These are phyloP conservation scores for Odontamblyopus rebecca DNA, from an alignment of 2,797 vertebrate species.

Conservation along the genomic window DNA sequence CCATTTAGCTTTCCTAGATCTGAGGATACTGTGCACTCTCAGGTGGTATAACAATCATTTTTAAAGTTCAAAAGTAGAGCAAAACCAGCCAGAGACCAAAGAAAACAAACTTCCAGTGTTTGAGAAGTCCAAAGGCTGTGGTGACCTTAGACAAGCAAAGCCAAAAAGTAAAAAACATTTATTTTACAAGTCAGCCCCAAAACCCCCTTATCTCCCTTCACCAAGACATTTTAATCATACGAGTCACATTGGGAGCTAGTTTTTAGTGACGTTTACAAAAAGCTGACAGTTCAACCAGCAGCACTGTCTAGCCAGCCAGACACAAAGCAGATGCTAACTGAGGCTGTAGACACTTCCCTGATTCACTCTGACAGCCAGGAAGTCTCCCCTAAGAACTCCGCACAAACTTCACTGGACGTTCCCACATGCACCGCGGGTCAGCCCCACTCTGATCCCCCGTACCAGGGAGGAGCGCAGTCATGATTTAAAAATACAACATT, in stretches of 20 bases:
- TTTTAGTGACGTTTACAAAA: slow-evolving; percentile 2
- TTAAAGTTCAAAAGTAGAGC: background rate
- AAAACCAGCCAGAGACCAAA: background rate
- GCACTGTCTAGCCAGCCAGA: slow-evolving; percentile 39
- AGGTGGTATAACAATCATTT: too few relatives aligned
- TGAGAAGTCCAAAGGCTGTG: background rate
- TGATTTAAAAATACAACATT: slow-evolving; percentile 22
- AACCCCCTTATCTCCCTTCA: background rate
- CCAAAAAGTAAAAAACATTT: background rate
- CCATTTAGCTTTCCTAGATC: too few relatives aligned
- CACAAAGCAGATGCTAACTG: slow-evolving; percentile 55
- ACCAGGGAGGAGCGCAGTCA: slow-evolving; percentile 25
- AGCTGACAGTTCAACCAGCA: slow-evolving; percentile 36
- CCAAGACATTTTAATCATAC: background rate
- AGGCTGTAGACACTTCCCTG: slow-evolving; percentile 33
- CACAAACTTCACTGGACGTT: slow-evolving; percentile 47
- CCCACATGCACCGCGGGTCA: slow-evolving; percentile 34
- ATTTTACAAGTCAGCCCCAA: slow-evolving; percentile 25
- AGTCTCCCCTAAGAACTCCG: slow-evolving; percentile 53
- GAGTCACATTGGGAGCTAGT: slow-evolving; percentile 16
- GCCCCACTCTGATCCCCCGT: slow-evolving; percentile 49
- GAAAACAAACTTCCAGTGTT: background rate
- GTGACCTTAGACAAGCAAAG: background rate
- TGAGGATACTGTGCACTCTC: too few relatives aligned
- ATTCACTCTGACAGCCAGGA: slow-evolving; percentile 53